Percentiles rank a stretch among this genome's conserved stretches.
phyloP scores from a whole-genome alignment of 2,888 invertebrate genomes.

The Listrodromus nycthemerus region DNA sequence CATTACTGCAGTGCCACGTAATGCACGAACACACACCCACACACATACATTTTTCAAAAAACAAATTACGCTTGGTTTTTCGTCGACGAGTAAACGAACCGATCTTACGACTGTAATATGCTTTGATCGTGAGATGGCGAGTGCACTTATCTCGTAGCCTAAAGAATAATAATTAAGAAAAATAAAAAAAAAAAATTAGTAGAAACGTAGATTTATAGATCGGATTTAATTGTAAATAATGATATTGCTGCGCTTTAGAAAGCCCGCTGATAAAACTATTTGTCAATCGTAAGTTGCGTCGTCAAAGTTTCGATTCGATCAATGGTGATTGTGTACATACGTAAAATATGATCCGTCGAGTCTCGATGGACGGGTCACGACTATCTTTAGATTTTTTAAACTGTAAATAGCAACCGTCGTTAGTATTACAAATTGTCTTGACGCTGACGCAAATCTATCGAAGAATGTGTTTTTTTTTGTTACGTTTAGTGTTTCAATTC shows the following conservation, averaged over 20 bases:
- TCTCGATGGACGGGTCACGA: slow-evolving; percentile 9
- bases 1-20: neutral
- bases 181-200: slow-evolving; percentile 17
- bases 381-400: slow-evolving; percentile 39
- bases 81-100: slow-evolving; percentile 20
- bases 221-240: slow-evolving; percentile 38
- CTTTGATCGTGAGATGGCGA: slow-evolving; percentile 36
- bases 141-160: slow-evolving; percentile 37
- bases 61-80: slow-evolving; percentile 38
- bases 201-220: slow-evolving; percentile 16
- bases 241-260: slow-evolving; percentile 2
- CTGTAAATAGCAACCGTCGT: slow-evolving; percentile 56
- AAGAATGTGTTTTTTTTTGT: slow-evolving; percentile 11
- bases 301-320: slow-evolving; percentile 21
- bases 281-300: slow-evolving; percentile 25
- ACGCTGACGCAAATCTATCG: slow-evolving; percentile 42
- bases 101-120: slow-evolving; percentile 1
- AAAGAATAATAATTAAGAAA: slow-evolving; percentile 13
- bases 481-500: slow-evolving; percentile 42
- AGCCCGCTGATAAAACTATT: slow-evolving; percentile 23
- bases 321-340: slow-evolving; percentile 38
- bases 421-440: slow-evolving; percentile 48
- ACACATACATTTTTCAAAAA: slow-evolving; percentile 26
- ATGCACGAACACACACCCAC: neutral
- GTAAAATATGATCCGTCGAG: slow-evolving; percentile 14